Evolutionary conservation across 2,113 vertebrate species (phyloP), one percentile per base, ranked within the genome.

Genomic region (Ascaphus truei): DNA sequence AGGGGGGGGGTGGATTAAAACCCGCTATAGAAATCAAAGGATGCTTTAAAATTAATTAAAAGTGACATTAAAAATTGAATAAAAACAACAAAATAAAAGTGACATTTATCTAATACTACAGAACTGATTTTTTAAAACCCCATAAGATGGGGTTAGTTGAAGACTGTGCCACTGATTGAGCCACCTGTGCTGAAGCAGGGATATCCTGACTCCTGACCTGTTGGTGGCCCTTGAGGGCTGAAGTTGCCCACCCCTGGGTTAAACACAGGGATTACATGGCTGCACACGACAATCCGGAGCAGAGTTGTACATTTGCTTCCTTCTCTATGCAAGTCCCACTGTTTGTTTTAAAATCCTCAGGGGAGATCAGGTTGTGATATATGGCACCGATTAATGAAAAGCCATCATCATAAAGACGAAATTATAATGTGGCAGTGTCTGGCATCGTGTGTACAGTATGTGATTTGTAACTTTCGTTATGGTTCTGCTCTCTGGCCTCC

Each of bases 341-440:
- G 51, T 36, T 55, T 51, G 29, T 41, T 50, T 65, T 53, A 8
- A 11, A 56, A 66, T 53, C 26, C 63, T 55, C 50, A 52, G 63
- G 63, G 41, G 50, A 55, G 63, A 66, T 55, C 51, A 55, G 36
- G 50, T 41, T 66, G 33, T 66, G 63, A 66, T 66, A 55, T 66
- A 66, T 66, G 50, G 63, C 41, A 16, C 50, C 25, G 63, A 55
- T 66, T 66, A 66, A 55, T 66, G 63, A 66, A 56, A 66, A 66
- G 63, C 36, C 63, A 66, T 66, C 50, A 66, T 55, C 50, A 41
- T 66, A 55, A 53, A 62, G 59, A 62, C 41, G 39, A 62, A 66
- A 66, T 66, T 66, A 66, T 66, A 66, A 66, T 66, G 53, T 66
- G 63, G 63, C 63, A 22, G 51, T 55, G 50, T 43, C 50, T 66